Conservation (phyloP, 2,888 invertebrate species). For the Julus scanicus region DNA sequence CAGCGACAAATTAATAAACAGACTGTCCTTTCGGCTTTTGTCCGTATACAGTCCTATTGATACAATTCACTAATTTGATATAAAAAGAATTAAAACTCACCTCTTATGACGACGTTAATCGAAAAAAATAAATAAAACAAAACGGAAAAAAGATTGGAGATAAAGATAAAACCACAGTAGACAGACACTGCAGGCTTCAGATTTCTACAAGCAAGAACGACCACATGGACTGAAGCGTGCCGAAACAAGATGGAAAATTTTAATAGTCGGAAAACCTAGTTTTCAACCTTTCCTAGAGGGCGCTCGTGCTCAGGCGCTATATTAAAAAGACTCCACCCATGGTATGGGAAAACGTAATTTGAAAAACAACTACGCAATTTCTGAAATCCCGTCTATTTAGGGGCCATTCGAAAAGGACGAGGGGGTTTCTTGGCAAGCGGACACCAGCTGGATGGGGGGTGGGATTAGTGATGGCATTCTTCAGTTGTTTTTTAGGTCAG, state of each 20-base stretch:
- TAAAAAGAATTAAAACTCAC: conserved; percentile 11
- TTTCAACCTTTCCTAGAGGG: background rate
- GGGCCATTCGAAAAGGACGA: too few relatives aligned
- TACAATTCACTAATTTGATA: too few relatives aligned
- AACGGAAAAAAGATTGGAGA: background rate
- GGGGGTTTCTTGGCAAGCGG: too few relatives aligned
- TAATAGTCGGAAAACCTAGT: background rate
- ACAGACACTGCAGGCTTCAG: background rate
- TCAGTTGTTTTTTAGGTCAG: too few relatives aligned
- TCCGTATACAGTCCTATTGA: too few relatives aligned
- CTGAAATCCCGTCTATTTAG: too few relatives aligned
- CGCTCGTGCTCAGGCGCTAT: background rate
- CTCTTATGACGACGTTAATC: background rate
- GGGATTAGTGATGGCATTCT: too few relatives aligned
- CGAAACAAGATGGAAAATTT: background rate
- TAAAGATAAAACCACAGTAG: background rate
- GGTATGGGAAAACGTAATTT: too few relatives aligned
- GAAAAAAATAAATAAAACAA: background rate
- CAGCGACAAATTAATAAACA: background rate
- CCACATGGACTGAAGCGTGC: conserved; percentile 3
- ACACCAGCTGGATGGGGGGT: too few relatives aligned
- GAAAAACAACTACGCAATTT: too few relatives aligned
- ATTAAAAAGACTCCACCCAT: too few relatives aligned
- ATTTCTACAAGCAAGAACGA: background rate
- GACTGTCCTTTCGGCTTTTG: background rate